Percentiles rank a stretch among this genome's conserved stretches.
Conservation (phyloP, 2,797 vertebrate species). For the Gymnocypris eckloni region DNA sequence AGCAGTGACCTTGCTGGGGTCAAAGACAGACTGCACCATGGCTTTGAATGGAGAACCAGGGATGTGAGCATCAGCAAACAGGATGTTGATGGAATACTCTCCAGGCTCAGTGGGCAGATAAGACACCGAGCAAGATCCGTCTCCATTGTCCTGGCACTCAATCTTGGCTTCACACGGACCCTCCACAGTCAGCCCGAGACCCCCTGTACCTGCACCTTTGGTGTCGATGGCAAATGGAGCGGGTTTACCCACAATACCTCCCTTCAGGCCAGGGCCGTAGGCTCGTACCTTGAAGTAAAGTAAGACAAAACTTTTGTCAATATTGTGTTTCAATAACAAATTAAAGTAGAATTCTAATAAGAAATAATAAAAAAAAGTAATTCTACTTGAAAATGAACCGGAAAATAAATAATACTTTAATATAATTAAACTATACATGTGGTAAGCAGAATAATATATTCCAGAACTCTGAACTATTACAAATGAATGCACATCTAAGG, state of each 20-base stretch:
- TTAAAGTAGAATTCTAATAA: background rate
- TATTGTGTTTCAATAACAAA: background rate
- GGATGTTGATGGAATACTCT: constrained; percentile 94
- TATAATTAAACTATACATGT: background rate
- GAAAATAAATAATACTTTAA: background rate
- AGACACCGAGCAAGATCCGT: constrained; percentile 91
- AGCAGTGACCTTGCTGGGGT: constrained; percentile 92
- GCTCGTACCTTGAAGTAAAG: constrained; percentile 83
- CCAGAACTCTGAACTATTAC: background rate
- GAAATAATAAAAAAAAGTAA: background rate
- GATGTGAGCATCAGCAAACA: constrained; percentile 91
- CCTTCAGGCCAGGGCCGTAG: constrained; percentile 89
- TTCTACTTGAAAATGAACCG: background rate
- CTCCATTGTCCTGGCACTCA: constrained; percentile 95
- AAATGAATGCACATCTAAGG: background rate
- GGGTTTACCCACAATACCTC: constrained; percentile 88
- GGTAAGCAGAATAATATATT: background rate
- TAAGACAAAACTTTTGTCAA: background rate
- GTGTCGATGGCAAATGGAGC: constrained; percentile 95
- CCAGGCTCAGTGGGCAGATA: constrained; percentile 92
- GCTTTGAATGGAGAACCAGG: constrained; percentile 95
- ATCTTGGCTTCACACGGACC: constrained; percentile 97
- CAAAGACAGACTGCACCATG: constrained; percentile 84
- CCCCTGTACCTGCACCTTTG: constrained; percentile 93
- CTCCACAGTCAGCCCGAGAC: constrained; percentile 93